Evolutionary conservation across 1,140 invertebrate genomes (phyloP).

Genomic region (Brachionus plicatilis): DNA sequence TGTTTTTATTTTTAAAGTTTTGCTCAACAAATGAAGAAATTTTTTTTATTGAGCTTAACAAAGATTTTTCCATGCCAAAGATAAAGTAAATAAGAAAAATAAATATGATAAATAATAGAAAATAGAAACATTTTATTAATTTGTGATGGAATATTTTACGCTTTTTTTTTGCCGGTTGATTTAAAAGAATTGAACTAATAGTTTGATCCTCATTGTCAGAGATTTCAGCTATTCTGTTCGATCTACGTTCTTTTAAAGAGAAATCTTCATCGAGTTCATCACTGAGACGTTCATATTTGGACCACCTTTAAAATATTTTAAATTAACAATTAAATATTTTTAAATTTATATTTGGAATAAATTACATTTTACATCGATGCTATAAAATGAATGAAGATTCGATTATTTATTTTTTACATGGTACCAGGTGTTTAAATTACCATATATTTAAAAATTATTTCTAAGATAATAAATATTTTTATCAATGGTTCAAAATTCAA

Average conservation of each 20-base stretch:
- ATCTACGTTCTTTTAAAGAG: neutral
- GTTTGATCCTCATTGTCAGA: neutral
- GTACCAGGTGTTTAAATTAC: neutral
- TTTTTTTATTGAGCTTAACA: neutral
- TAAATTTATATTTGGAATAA: neutral
- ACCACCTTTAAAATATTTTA: neutral
- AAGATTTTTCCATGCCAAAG: neutral
- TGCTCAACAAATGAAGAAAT: neutral
- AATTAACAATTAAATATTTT: neutral
- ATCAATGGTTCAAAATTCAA: neutral
- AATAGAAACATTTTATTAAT: neutral
- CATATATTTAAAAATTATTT: neutral
- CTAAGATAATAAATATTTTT: neutral
- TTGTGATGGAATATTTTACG: neutral
- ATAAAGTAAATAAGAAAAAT: neutral
- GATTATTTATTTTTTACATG: neutral
- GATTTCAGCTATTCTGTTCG: neutral
- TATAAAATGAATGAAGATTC: neutral
- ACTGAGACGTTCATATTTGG: neutral
- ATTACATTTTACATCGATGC: neutral
- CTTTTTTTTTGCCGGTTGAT: neutral
- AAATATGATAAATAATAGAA: neutral
- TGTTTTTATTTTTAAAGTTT: constrained; percentile 41
- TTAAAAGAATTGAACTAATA: neutral
- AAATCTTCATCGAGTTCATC: neutral